Conservation (phyloP, 2,797 vertebrate genomes). For the Apodemus agrarius region DNA sequence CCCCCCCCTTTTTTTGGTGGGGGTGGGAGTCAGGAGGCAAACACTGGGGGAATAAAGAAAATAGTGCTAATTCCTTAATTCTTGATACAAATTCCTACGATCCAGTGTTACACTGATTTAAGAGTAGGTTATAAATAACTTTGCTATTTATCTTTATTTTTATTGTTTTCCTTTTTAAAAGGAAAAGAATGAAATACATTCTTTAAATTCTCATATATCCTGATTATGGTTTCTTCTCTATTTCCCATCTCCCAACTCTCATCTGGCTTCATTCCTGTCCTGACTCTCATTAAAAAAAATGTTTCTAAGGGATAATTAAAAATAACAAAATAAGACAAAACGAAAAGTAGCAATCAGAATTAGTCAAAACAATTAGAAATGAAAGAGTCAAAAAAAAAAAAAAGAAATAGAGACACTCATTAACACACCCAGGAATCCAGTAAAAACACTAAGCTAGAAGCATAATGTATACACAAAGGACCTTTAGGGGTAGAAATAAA, state of each 20-base stretch:
- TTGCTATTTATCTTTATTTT: neutral
- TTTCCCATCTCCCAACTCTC: neutral
- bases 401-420: neutral
- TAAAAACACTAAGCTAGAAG: neutral
- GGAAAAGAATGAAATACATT: neutral
- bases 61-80: constrained; percentile 1
- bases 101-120: neutral
- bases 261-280: neutral
- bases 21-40: neutral
- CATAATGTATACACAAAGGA: neutral
- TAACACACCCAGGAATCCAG: neutral
- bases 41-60: neutral
- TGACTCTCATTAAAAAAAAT: neutral
- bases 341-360: neutral
- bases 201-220: neutral
- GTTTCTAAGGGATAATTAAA: neutral
- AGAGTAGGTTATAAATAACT: neutral
- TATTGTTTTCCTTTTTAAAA: neutral
- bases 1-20: too few relatives aligned
- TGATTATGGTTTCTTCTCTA: neutral
- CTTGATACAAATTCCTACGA: neutral
- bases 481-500: too few relatives aligned
- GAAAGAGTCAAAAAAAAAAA: neutral
- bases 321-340: neutral
- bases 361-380: neutral